These are phyloP conservation scores for Melanotaenia parkinsoni DNA, from an alignment of 2,797 vertebrate genomes.

Conservation along the genomic window DNA sequence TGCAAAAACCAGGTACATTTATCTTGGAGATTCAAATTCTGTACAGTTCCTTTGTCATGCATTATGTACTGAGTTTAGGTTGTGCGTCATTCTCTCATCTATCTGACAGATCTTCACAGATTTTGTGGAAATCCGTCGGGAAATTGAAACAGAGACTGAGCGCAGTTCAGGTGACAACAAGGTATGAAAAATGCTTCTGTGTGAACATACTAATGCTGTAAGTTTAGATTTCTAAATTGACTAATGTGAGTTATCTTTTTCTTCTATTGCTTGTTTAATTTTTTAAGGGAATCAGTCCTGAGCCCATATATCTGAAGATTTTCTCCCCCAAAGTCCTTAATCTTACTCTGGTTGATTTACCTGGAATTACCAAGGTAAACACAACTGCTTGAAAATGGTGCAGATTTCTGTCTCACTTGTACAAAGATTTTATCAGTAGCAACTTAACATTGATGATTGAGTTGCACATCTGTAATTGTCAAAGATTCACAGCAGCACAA, in stretches of 20 bases:
- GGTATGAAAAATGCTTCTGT: conserved; percentile 61
- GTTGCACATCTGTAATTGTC: conserved; percentile 6
- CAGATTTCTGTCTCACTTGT: conserved; percentile 20
- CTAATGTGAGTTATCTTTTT: neutral
- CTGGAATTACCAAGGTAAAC: conserved; percentile 87
- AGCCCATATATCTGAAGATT: conserved; percentile 87
- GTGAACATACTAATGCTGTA: neutral
- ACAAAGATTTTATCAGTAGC: conserved; percentile 8
- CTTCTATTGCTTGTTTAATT: neutral
- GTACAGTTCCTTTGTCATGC: neutral
- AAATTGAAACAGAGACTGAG: conserved; percentile 86
- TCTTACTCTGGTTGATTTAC: conserved; percentile 88
- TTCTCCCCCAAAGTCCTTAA: conserved; percentile 87
- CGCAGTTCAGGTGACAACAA: conserved; percentile 83
- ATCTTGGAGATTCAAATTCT: conserved; percentile 9
- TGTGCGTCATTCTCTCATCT: conserved; percentile 17
- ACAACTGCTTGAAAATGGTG: conserved; percentile 3
- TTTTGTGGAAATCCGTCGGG: conserved; percentile 82
- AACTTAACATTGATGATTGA: conserved; percentile 5
- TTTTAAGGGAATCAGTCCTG: conserved; percentile 83
- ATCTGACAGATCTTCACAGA: conserved; percentile 81
- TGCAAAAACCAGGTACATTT: conserved; percentile 85
- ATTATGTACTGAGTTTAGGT: neutral
- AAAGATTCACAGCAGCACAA: conserved; percentile 20
- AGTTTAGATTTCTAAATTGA: conserved; percentile 19